A percentile compares a stretch with the other conserved stretches of the same genome.
Conservation (phyloP, 2,888 invertebrate genomes). For the Strigamia maritima region DNA sequence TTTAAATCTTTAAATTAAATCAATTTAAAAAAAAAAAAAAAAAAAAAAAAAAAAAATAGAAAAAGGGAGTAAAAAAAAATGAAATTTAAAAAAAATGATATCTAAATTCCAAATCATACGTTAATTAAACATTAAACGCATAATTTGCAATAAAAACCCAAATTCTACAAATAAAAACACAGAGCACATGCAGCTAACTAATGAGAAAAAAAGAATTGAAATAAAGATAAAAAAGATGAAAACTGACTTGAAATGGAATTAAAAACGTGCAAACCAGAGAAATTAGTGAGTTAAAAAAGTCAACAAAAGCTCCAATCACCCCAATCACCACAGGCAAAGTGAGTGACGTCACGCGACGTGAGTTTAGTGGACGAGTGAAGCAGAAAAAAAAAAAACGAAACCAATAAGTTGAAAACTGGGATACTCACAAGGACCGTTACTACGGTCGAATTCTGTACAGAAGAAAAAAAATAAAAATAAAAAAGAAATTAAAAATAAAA, state of each 20-base stretch:
- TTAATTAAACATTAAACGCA: background rate
- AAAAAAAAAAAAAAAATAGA: background rate
- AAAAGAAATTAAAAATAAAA: slow-evolving; percentile 40
- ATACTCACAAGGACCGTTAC: slow-evolving; percentile 86
- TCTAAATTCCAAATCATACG: background rate
- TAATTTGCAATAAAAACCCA: background rate
- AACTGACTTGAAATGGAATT: slow-evolving; percentile 42
- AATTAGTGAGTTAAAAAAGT: background rate
- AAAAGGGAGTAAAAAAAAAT: slow-evolving; percentile 21
- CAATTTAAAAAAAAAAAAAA: background rate
- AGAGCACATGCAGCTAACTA: slow-evolving; percentile 31
- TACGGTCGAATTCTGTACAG: slow-evolving; percentile 74
- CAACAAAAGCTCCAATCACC: slow-evolving; percentile 1
- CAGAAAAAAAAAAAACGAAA: background rate
- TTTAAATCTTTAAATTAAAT: background rate
- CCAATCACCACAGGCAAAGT: slow-evolving; percentile 31
- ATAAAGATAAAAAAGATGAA: slow-evolving; percentile 7
- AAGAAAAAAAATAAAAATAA: slow-evolving; percentile 44
- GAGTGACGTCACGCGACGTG: slow-evolving; percentile 22
- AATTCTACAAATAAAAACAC: slow-evolving; percentile 21
- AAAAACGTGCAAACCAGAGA: slow-evolving; percentile 44
- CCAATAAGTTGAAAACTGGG: slow-evolving; percentile 41
- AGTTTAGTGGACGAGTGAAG: slow-evolving; percentile 29
- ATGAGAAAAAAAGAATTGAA: background rate
- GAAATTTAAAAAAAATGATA: background rate